Base-by-base conservation (phyloP, 2,888 invertebrate genomes). In the Cephus spinipes region DNA sequence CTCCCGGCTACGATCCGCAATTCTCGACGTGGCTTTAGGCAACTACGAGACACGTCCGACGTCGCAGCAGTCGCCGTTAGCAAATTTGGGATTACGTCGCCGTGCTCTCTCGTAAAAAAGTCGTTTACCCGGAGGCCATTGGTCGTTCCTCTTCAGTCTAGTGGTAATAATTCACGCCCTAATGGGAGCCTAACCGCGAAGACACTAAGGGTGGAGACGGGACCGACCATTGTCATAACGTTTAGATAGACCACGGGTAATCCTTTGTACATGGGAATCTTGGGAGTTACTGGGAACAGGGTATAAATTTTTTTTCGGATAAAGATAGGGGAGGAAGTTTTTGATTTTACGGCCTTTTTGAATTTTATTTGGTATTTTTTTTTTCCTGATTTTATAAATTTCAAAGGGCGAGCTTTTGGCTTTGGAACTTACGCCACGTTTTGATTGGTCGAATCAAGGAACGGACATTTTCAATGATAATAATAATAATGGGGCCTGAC, bases 31-130 rank as follows among this genome's bases (percentile, higher is more conserved):
- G 12, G 31, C 31, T 71, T 31, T 31, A 11, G 55, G 55, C 55
- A 1, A 40, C 40, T 6, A 1, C 23, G 55, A 55, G 55, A 55
- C 23, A 23, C 23, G 55, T 9, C 23, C 23, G 23, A 9, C 71
- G 71, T 33, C 6, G 71, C 32, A 71, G 4, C 71, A 12, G 12
- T 71, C 71, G 71, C 71, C 71, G 71, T 71, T 71, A 33, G 71
- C 71, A 71, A 71, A 71, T 71, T 71, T 71, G 71, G 71, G 71
- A 71, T 71, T 71, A 71, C 6, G 71, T 71, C 71, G 12, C 12
- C 15, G 31, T 11, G 71, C 31, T 33, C 31, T 33, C 31, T 31
- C 71, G 71, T 71, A 71, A 71, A 71, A 69, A 71, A 71, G 71
- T 33, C 71, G 31, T 71, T 71, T 31, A 31, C 12, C 32, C 71